Base-by-base conservation (phyloP, 2,888 invertebrate species). In the Spatulosminthurus flaviceps region DNA sequence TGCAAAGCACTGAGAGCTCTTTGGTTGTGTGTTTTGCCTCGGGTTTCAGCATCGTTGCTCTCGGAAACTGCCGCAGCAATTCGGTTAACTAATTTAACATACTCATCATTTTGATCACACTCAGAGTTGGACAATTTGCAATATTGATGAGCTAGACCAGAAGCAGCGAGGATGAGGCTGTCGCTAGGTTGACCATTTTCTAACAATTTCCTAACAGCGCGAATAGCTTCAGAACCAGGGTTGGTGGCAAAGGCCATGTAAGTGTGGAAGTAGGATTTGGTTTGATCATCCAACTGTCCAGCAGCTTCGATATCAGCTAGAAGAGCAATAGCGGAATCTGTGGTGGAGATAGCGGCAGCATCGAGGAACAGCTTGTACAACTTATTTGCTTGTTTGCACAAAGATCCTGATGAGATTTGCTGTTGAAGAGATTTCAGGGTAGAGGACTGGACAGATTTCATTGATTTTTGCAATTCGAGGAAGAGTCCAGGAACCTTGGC, bases 341-440 rank as follows among this genome's bases (percentile, higher is more conserved):
- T 94, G 34, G 93, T 94, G 0, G 95, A 90, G 78, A 93, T 92
- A 85, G 95, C 92, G 0, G 97, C 88, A 77, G 93, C 95, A 87
- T 97, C 96, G 77, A 95, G 87, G 87, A 93, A 93, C 7, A 94
- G 91, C 84, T 93, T 93, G n/a, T 80, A 64, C 29, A 85, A 79
- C 61, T 82, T 82, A 7, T 79, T 73, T 0, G 41, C 67, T 22
- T 21, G 22, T 28, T 16, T 5, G 34, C 34, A 34, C 5, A 34
- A 9, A 34, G 34, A 7, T 34, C 34, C 90, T 0, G 89, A 88
- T 82, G 89, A 91, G 19, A 92, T 90, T 86, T 91, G 91, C 79
- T 90, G 89, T 87, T 91, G 93, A 0, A 93, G 90, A 7, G 91
- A 90, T n/a, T 92, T 86, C 21, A 95, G 88, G 81, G 94, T 94